Evolutionary conservation across 30 jellyfish, hydroid and myxozoan genomes (phyloP), one percentile per base, ranked within the genome.

Genomic region (Aurelia aurita complex sp. Pacific): DNA sequence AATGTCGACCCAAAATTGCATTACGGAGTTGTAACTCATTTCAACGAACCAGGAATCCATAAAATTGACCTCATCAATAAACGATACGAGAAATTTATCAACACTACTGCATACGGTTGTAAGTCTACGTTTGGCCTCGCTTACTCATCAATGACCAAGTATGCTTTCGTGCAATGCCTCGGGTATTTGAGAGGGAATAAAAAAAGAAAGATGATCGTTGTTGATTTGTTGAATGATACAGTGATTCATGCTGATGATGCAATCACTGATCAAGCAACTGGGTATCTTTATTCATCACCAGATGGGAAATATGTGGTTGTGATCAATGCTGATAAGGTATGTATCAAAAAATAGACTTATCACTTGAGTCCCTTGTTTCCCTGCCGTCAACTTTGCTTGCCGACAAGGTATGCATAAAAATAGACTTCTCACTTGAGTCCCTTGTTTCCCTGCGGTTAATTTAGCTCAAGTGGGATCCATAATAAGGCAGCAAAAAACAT

Each of bases 101-200:
- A 77, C 32, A 63, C 74, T 1, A 18, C 87, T 18, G 5, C 52
- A 11, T 62, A 77, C 42, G 87, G 78, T 14, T 77, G 87, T 36
- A 77, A 33, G 16, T 62, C 87, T 33, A 77, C 87, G 1, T 77
- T 77, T 5, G 87, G 87, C 71, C 77, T 77, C 10, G 87, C 87
- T 1, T 77, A 59, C 36, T 23, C 87, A 5, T 77, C 87, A 3
- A 55, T 59, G 3, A 42, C 63, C 17, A 77, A 77, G 51, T 77
- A 60, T 70, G 87, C 87, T 2, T 77, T 77, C 42, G 87, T 77
- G 23, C 87, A 77, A 46, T 77, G 87, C 43, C 87, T 77, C 65
- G 87, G 87, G 42, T 17, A 19, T 16, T 62, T 77, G 77, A 77
- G 57, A 42, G 87, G 87, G 33, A 64, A 33, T 10, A 62, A 38